phyloP scores from a whole-genome alignment of 2,888 invertebrate species.

The Tenthredo notha region DNA sequence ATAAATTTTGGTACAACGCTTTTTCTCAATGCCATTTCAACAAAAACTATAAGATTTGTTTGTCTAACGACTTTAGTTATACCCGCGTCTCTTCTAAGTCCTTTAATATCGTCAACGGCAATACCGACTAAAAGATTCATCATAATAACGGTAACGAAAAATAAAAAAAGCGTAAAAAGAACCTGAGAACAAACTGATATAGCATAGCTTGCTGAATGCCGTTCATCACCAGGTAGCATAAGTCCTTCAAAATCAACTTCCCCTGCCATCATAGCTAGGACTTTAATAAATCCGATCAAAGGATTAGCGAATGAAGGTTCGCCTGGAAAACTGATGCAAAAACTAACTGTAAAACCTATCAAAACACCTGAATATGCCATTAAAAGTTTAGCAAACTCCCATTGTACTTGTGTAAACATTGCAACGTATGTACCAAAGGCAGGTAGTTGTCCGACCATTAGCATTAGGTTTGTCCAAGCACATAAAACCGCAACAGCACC shows the following conservation, averaged over 20 bases:
- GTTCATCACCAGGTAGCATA: conserved; percentile 66
- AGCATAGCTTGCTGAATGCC: conserved; percentile 68
- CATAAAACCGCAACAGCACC: conserved; percentile 77
- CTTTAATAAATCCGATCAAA: conserved; percentile 75
- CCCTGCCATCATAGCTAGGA: conserved; percentile 77
- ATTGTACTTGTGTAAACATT: conserved; percentile 78
- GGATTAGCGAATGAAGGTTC: conserved; percentile 75
- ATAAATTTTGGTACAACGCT: conserved; percentile 76
- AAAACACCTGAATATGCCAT: conserved; percentile 77
- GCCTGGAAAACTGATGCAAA: conserved; percentile 77
- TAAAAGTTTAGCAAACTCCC: conserved; percentile 77
- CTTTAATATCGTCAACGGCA: conserved; percentile 78
- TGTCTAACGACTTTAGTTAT: conserved; percentile 79
- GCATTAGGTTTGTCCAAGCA: conserved; percentile 78
- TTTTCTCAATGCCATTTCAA: conserved; percentile 78
- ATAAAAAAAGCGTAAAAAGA: conserved; percentile 75
- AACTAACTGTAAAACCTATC: conserved; percentile 78
- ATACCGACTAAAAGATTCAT: conserved; percentile 78
- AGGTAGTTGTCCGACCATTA: conserved; percentile 79
- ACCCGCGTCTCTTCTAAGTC: conserved; percentile 78
- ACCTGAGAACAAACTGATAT: conserved; percentile 75
- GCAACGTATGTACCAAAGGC: conserved; percentile 79
- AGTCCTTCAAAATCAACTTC: conserved; percentile 76
- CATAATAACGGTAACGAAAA: conserved; percentile 76
- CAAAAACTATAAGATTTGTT: conserved; percentile 78